These are phyloP conservation scores for Sesamia inferens DNA, from an alignment of 2,888 invertebrate genomes.

Conservation along the genomic window DNA sequence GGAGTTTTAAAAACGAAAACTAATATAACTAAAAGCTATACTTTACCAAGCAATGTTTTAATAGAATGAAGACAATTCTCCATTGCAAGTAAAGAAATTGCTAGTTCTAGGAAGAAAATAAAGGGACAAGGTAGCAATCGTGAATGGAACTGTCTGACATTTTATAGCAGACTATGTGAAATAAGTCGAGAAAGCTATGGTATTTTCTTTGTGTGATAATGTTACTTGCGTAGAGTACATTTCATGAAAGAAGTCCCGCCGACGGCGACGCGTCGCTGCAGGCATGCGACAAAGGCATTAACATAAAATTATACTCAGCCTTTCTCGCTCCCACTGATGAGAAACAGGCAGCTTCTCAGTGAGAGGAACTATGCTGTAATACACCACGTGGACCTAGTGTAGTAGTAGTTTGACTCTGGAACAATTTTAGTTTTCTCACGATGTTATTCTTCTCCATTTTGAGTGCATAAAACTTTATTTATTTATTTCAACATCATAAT, in stretches of 20 bases:
- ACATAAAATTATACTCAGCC: background rate
- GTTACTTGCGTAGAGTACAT: background rate
- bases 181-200: slow-evolving; percentile 3
- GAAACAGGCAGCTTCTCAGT: no score
- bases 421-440: no score
- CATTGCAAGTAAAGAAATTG: slow-evolving; percentile 9
- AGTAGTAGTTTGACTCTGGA: no score
- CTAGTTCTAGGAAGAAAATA: background rate
- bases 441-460: no score
- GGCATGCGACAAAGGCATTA: background rate
- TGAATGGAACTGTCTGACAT: background rate
- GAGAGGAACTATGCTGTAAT: no score
- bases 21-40: background rate
- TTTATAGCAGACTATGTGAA: slow-evolving; percentile 14
- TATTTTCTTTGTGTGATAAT: background rate
- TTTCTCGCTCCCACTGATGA: background rate
- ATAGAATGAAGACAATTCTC: background rate
- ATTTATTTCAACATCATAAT: no score
- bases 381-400: no score
- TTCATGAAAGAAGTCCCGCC: background rate
- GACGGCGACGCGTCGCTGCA: background rate
- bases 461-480: no score
- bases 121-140: background rate
- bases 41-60: background rate
- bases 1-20: no score